Base-by-base conservation (phyloP, 2,113 vertebrate genomes). In the Rostratula benghalensis region DNA sequence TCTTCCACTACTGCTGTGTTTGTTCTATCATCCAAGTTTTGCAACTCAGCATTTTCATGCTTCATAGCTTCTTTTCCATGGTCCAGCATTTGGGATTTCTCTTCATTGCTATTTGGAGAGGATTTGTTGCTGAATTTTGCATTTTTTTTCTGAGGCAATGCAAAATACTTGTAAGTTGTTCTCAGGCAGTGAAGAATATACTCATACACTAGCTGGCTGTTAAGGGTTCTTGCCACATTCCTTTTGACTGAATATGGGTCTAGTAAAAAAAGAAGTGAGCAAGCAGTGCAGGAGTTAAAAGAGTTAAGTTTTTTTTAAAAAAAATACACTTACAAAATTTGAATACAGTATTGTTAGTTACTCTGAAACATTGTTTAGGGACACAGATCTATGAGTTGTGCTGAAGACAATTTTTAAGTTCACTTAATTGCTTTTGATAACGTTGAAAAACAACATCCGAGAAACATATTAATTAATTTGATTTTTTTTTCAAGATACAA, bases 131-230 rank as follows among this genome's bases (percentile, higher is more conserved):
- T 97, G n/a, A 92, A 75, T 92, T 97, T 98, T 91, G 87, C 65
- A 79, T 4, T 27, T 85, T 95, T 95, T 92, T 96, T 98, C 46
- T 98, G 98, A 37, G 98, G 98, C 93, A 98, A 95, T 63, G 99
- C 99, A 97, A 99, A 99, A 97, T 99, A 99, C 93, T 99, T 99
- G 83, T 99, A 99, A 11, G 99, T 99, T 94, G 98, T 97, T 96
- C 98, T 99, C 95, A 99, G 98, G 97, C 99, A 99, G 95, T 99
- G 99, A 97, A 99, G 97, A 94, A 99, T 97, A 96, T 99, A 99
- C 17, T 99, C 99, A 70, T 98, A 99, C 51, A 99, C 98, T 46
- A 99, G 97, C 89, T 99, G 99, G 96, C 98, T 99, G 97, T 98
- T 99, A 85, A 99, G 90, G 13, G 98, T 98, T 94, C 99, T 99